These are phyloP conservation scores for Ladona fulva DNA, from an alignment of 1,140 invertebrate genomes.

Conservation along the genomic window DNA sequence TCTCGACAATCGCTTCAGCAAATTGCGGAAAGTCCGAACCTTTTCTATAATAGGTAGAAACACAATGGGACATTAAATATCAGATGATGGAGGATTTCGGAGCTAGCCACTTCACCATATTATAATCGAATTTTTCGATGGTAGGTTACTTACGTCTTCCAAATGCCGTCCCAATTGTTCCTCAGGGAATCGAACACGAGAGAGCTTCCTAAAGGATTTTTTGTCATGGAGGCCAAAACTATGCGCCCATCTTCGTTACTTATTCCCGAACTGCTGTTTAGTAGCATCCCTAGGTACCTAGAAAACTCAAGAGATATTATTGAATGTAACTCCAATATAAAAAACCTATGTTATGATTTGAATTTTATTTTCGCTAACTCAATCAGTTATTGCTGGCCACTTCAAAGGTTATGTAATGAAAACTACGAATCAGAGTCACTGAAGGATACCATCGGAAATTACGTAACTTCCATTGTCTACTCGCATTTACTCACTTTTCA, in stretches of 20 bases:
- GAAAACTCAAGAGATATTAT: too few relatives aligned
- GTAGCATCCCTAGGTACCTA: conserved; percentile 30
- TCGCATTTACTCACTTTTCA: not conserved
- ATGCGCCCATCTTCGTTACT: conserved; percentile 32
- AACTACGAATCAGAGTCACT: too few relatives aligned
- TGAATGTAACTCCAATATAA: too few relatives aligned
- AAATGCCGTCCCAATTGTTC: conserved; percentile 24
- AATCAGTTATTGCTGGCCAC: too few relatives aligned
- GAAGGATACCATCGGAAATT: too few relatives aligned
- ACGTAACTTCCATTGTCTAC: too few relatives aligned
- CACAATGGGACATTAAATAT: not conserved
- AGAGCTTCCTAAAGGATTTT: conserved; percentile 27
- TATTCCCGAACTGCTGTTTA: conserved; percentile 29
- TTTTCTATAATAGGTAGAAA: conserved; percentile 26
- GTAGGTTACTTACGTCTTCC: conserved; percentile 24
- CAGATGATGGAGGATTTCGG: not conserved
- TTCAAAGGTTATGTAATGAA: too few relatives aligned
- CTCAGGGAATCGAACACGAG: conserved; percentile 28
- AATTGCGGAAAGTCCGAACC: conserved; percentile 32
- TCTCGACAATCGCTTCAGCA: conserved; percentile 30
- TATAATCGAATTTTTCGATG: not conserved
- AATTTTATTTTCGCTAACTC: too few relatives aligned
- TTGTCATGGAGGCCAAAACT: conserved; percentile 30
- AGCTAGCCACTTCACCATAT: too few relatives aligned
- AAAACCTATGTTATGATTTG: too few relatives aligned